Conservation (phyloP, 1,140 invertebrate genomes). For the Helicoverpa zea region DNA sequence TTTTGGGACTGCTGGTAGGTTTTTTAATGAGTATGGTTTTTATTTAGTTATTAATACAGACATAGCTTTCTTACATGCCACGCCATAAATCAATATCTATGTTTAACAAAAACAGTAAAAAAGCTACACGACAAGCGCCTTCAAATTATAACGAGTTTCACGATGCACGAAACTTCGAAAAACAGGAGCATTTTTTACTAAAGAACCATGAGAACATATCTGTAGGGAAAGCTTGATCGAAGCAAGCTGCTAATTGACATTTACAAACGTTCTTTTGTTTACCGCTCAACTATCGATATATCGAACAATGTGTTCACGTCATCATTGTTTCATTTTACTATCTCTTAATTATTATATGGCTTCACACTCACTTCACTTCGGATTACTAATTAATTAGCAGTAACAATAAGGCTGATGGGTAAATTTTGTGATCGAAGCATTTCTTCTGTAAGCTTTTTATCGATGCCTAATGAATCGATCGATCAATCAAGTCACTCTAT, state of each 20-base stretch:
- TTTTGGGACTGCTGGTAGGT: too few relatives aligned
- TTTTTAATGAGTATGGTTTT: too few relatives aligned
- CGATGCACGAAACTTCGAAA: constrained; percentile 37
- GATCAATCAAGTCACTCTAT: background rate
- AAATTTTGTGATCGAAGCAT: background rate
- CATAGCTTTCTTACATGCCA: background rate
- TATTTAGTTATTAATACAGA: too few relatives aligned
- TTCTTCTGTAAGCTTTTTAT: constrained; percentile 10
- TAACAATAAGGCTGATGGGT: background rate
- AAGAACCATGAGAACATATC: constrained; percentile 18
- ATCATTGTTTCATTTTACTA: constrained; percentile 31
- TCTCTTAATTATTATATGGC: constrained; percentile 28
- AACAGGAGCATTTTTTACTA: constrained; percentile 17
- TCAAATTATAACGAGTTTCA: constrained; percentile 42
- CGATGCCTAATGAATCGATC: constrained; percentile 13
- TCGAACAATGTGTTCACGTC: constrained; percentile 37
- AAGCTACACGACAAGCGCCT: background rate
- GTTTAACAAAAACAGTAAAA: constrained; percentile 27
- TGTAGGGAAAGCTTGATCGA: constrained; percentile 66
- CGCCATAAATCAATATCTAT: background rate
- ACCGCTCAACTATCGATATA: constrained; percentile 56
- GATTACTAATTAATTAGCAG: background rate
- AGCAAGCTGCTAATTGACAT: constrained; percentile 73
- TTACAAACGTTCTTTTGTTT: constrained; percentile 80
- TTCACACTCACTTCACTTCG: constrained; percentile 25